Conservation (phyloP, 2,113 vertebrate species). For the Pardalotus punctatus region DNA sequence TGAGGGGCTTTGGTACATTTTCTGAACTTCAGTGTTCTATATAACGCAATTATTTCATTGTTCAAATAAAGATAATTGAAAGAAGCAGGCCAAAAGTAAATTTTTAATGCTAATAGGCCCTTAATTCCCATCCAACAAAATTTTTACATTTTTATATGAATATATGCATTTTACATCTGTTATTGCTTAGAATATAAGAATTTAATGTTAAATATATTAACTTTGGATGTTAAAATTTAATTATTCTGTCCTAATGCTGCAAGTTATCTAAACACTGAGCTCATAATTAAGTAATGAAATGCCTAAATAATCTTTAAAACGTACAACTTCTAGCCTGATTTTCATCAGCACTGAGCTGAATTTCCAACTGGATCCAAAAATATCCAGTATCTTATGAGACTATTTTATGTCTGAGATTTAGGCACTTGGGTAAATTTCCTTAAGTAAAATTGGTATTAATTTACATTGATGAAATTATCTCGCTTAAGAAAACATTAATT, state of each 20-base stretch:
- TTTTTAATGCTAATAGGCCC: background rate
- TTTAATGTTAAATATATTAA: background rate
- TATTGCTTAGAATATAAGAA: background rate
- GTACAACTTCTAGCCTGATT: background rate
- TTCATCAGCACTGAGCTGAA: background rate
- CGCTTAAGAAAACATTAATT: background rate
- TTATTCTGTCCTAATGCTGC: background rate
- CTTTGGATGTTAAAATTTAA: background rate
- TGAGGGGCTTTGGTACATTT: background rate
- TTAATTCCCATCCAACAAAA: background rate
- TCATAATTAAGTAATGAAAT: background rate
- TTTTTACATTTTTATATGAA: background rate
- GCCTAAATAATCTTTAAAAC: background rate
- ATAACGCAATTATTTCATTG: background rate
- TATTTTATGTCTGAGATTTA: background rate
- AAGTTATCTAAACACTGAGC: background rate
- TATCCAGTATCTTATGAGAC: background rate
- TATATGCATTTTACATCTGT: background rate
- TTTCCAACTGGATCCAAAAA: background rate
- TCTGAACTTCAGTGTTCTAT: background rate
- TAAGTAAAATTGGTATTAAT: background rate
- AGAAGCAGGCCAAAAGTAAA: background rate
- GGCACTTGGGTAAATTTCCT: background rate
- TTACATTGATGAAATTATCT: background rate
- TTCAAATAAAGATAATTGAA: background rate